Conservation (phyloP, 2,113 vertebrate species). For the Carettochelys insculpta region DNA sequence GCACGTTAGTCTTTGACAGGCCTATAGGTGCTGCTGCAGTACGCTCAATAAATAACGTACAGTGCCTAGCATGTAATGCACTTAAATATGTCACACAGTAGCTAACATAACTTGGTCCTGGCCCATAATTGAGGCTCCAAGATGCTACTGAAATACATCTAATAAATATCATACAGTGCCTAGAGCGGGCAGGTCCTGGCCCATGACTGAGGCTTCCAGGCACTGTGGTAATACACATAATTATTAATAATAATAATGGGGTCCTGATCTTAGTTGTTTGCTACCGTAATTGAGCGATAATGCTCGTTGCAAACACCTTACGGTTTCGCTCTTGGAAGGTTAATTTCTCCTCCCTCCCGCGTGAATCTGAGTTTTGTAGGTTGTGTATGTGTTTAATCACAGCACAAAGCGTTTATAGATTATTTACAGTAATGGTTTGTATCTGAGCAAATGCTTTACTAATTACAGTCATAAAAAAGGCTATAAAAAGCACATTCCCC, state of each 20-base stretch:
- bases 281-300: not conserved
- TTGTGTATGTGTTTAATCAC: conserved; percentile 6
- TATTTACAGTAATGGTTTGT: conserved; percentile 44
- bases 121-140: not conserved
- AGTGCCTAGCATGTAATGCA: not conserved
- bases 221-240: not conserved
- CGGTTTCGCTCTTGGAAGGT: not conserved
- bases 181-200: not conserved
- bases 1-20: not conserved
- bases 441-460: conserved; percentile 36
- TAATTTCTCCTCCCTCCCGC: not conserved
- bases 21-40: not conserved
- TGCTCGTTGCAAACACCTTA: not conserved
- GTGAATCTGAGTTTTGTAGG: not conserved
- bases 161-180: not conserved
- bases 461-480: conserved; percentile 34
- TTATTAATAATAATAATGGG: not conserved
- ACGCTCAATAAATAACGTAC: not conserved
- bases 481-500: conserved; percentile 29
- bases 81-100: not conserved
- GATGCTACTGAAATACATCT: not conserved
- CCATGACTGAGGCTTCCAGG: not conserved
- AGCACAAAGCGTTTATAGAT: conserved; percentile 33
- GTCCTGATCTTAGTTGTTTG: not conserved
- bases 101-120: not conserved